Evolutionary conservation across 2,113 vertebrate species (phyloP), one percentile per base, ranked within the genome.

Genomic region (Gymnogyps californianus): DNA sequence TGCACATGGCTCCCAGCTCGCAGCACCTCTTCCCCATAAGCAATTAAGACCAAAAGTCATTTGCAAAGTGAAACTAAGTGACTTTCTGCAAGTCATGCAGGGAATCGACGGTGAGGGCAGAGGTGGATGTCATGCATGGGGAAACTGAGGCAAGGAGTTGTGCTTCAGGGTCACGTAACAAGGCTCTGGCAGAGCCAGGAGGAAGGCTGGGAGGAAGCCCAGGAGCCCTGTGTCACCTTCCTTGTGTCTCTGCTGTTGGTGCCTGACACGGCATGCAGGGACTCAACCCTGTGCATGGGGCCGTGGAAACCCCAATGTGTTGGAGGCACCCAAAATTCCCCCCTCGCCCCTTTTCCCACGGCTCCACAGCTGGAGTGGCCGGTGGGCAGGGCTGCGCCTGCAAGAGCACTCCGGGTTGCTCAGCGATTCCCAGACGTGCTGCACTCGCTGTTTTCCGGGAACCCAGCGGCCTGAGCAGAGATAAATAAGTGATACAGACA

Each of bases 401-500:
- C 1, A 0, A 31, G 47, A 58, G 51, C 13, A 1, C 78, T 49
- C 72, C 0, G 6, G 62, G 58, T 62, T 79, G 66, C 91, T 93
- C 84, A 54, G 85, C 21, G 3, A 87, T 98, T 97, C 96, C 96
- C 94, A 97, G 95, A 89, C 81, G 10, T 40, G 85, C 91, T 77
- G 88, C 13, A 11, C 93, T 94, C 54, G 49, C 93, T 96, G 94
- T 93, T 97, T 97, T 96, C 97, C 95, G 93, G 97, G 94, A 97
- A 98, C 57, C 69, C 55, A 36, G 81, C 0, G 15, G 91, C 80
- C 89, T 92, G 90, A 93, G 90, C 67, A 26, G 94, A 94, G 93
- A 97, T 97, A 96, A 97, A 96, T 97, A 97, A 98, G 97, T 89
- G 95, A 97, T 97, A 87, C 78, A 96, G 97, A 97, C 95, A 94